phyloP scores from a whole-genome alignment of 2,113 vertebrate genomes.

The Pongo abelii region DNA sequence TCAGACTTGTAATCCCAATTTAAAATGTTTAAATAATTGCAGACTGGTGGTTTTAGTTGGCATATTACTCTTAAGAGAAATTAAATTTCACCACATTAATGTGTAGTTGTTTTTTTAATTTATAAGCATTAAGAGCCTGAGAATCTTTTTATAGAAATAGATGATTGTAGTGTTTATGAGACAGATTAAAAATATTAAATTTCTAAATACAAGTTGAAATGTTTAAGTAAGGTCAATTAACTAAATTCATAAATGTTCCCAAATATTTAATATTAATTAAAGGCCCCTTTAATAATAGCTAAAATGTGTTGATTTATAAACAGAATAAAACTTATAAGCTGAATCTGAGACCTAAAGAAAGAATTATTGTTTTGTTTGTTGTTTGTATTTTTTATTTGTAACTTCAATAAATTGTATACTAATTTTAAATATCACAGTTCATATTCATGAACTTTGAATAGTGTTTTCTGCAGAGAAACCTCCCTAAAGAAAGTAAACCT shows the following conservation, averaged over 20 bases:
- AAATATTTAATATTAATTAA: constrained; percentile 9
- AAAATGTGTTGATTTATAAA: constrained; percentile 24
- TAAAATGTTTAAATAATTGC: constrained; percentile 34
- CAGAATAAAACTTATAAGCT: not conserved
- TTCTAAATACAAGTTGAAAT: constrained; percentile 24
- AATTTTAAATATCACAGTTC: constrained; percentile 38
- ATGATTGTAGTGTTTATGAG: constrained; percentile 8
- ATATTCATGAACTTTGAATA: not conserved
- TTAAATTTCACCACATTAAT: constrained; percentile 20
- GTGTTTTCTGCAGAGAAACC: not conserved
- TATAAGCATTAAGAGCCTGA: constrained; percentile 26
- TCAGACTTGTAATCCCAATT: constrained; percentile 12
- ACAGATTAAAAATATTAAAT: constrained; percentile 37
- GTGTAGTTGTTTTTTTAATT: not conserved
- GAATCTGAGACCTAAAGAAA: not conserved
- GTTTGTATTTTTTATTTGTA: not conserved
- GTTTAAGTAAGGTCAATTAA: constrained; percentile 5
- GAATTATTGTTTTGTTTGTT: not conserved
- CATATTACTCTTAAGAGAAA: constrained; percentile 40
- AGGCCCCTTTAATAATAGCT: not conserved
- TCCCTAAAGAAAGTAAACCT: not conserved
- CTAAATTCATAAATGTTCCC: not conserved
- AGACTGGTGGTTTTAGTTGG: not conserved
- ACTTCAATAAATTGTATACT: not conserved
- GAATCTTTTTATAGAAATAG: not conserved